These are phyloP conservation scores for Leptinotarsa lineolata DNA, from an alignment of 1,140 invertebrate species.

Conservation along the genomic window DNA sequence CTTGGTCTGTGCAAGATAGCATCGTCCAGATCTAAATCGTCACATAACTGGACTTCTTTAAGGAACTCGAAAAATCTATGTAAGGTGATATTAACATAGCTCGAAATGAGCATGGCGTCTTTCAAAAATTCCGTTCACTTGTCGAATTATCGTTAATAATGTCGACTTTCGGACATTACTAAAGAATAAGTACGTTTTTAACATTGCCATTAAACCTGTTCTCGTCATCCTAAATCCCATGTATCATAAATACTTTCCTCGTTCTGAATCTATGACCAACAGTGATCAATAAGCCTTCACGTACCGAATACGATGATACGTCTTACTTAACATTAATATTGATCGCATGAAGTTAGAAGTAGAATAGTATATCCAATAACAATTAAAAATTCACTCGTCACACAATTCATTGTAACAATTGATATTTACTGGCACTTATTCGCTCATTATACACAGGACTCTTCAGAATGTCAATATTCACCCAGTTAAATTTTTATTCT, in stretches of 20 bases:
- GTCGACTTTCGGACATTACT: conserved; percentile 28
- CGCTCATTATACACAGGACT: background rate
- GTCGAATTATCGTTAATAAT: conserved; percentile 33
- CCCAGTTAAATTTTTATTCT: too few species aligned
- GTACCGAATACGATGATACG: conserved; percentile 37
- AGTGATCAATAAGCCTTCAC: conserved; percentile 36
- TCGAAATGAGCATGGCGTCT: conserved; percentile 46
- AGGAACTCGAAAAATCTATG: conserved; percentile 31
- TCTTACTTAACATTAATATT: conserved; percentile 33
- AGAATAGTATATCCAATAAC: background rate
- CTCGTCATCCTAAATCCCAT: conserved; percentile 29
- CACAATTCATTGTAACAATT: background rate
- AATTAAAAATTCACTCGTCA: background rate
- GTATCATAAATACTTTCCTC: conserved; percentile 36
- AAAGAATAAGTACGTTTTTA: conserved; percentile 27
- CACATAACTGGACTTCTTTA: background rate
- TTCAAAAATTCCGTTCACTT: conserved; percentile 48
- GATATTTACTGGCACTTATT: background rate
- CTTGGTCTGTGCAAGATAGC: conserved; percentile 19
- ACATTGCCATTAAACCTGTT: conserved; percentile 32
- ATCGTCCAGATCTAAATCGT: background rate
- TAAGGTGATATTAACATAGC: conserved; percentile 45
- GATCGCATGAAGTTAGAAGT: conserved; percentile 33
- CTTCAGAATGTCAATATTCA: background rate
- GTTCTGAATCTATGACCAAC: conserved; percentile 37